These are phyloP conservation scores for Portunus trituberculatus DNA, from an alignment of 1,140 invertebrate genomes.

Conservation along the genomic window DNA sequence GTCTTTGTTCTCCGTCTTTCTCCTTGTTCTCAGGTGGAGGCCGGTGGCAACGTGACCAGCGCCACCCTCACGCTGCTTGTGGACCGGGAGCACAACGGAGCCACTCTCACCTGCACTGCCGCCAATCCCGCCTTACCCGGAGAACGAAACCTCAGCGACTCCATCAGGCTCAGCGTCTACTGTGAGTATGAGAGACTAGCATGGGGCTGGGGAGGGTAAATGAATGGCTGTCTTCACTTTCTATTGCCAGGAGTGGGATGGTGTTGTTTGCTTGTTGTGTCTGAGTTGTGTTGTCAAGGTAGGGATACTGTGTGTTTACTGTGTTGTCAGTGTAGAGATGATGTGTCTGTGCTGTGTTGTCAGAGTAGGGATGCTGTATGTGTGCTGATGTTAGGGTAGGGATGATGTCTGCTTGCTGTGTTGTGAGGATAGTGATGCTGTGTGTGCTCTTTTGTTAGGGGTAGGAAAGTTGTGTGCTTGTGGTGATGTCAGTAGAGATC, in stretches of 20 bases:
- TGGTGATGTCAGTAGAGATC: no score
- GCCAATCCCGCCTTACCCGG: constrained; percentile 45
- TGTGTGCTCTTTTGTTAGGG: no score
- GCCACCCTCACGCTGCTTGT: constrained; percentile 55
- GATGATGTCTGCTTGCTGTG: neutral
- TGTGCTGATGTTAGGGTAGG: neutral
- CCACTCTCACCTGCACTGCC: constrained; percentile 53
- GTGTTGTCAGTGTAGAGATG: no score
- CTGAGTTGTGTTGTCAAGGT: neutral
- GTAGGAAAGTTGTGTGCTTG: no score
- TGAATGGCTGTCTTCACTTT: no score
- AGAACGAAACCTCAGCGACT: constrained; percentile 28
- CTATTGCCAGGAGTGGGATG: no score
- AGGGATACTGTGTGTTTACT: neutral
- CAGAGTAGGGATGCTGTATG: neutral
- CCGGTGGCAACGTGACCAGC: constrained; percentile 46
- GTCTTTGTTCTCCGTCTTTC: neutral
- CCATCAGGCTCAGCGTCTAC: constrained; percentile 44
- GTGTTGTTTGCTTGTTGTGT: no score
- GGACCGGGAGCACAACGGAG: constrained; percentile 35
- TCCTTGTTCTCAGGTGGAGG: constrained; percentile 35
- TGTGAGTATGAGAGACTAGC: constrained; percentile 30
- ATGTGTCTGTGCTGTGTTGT: neutral
- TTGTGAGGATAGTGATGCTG: no score
- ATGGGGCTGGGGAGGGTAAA: neutral